Evolutionary conservation across 2,888 invertebrate genomes (phyloP).

Genomic region (Synanthedon myopaeformis): DNA sequence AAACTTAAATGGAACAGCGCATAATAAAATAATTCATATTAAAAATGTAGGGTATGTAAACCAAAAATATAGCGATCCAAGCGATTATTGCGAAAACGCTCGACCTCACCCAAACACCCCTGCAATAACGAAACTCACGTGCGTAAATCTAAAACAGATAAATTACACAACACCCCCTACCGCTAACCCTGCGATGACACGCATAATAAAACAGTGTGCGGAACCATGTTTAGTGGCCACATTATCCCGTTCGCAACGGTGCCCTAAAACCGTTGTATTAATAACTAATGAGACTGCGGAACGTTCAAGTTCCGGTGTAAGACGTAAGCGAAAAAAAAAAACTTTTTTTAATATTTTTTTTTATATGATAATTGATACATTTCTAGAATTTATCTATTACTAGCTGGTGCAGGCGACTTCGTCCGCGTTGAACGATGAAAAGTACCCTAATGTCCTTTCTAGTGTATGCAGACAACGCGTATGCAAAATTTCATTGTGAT

Average conservation of each 20-base stretch:
- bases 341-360: background rate
- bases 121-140: background rate
- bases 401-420: no score
- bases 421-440: no score
- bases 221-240: constrained; percentile 18
- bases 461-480: no score
- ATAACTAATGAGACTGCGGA: constrained; percentile 20
- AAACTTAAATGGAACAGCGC: no score
- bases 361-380: background rate
- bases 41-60: no score
- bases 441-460: no score
- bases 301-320: constrained; percentile 6
- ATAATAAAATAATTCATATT: no score
- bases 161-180: constrained; percentile 5
- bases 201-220: constrained; percentile 6
- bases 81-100: background rate
- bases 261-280: constrained; percentile 19
- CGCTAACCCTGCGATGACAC: constrained; percentile 5
- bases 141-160: constrained; percentile 8
- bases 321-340: constrained; percentile 3
- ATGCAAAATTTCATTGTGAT: no score
- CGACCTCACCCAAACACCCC: background rate
- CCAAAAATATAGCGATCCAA: background rate
- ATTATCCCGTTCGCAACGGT: constrained; percentile 15
- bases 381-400: no score